These are phyloP conservation scores for Lampris incognitus DNA, from an alignment of 2,113 vertebrate species.

Conservation along the genomic window DNA sequence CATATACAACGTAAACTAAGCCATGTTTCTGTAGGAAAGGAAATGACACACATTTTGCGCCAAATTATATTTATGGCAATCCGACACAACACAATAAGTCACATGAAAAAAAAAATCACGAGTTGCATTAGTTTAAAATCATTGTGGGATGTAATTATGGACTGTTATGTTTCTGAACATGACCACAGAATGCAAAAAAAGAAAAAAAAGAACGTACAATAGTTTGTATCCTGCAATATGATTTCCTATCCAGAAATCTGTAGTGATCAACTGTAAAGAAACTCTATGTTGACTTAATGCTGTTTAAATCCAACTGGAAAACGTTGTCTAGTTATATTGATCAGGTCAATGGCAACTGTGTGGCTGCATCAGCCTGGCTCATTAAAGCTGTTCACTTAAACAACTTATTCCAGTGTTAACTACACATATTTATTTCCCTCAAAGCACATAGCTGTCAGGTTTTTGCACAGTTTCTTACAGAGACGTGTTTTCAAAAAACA, in stretches of 20 bases:
- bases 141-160: background rate
- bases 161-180: background rate
- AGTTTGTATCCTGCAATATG: background rate
- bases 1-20: background rate
- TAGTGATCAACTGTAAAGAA: constrained; percentile 44
- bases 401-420: constrained; percentile 44
- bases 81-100: background rate
- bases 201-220: constrained; percentile 7
- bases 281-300: constrained; percentile 11
- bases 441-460: constrained; percentile 3
- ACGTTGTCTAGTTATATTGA: background rate
- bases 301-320: constrained; percentile 3
- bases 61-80: background rate
- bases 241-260: constrained; percentile 36
- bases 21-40: background rate
- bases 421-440: background rate
- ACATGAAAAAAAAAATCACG: background rate
- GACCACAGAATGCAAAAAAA: constrained; percentile 8
- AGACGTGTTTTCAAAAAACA: constrained; percentile 14
- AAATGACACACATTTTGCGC: background rate
- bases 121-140: constrained; percentile 6
- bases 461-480: constrained; percentile 3
- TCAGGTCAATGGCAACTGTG: background rate
- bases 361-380: background rate
- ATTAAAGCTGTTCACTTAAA: background rate